A percentile compares a stretch with the other conserved stretches of the same genome.
Conservation (phyloP, 2,113 vertebrate species). For the Halcyon senegalensis region DNA sequence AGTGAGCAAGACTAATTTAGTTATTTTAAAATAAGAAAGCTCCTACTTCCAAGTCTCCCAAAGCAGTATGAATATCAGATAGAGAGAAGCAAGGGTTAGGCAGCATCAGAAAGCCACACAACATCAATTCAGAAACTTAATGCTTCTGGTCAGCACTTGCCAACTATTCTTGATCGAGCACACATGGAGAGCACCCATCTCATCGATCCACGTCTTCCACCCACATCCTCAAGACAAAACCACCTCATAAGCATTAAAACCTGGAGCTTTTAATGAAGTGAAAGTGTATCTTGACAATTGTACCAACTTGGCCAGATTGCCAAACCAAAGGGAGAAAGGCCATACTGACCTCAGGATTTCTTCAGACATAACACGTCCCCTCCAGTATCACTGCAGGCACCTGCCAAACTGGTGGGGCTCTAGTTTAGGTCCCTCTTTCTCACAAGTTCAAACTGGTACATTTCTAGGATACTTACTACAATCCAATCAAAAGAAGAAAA, state of each 20-base stretch:
- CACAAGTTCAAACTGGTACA: neutral
- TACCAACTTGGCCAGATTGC: neutral
- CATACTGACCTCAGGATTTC: neutral
- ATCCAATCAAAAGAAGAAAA: neutral
- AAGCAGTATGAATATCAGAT: neutral
- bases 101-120: neutral
- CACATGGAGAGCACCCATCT: accelerated
- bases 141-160: neutral
- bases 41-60: neutral
- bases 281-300: neutral
- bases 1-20: neutral
- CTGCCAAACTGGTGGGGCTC: neutral
- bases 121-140: neutral
- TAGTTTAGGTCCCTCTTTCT: neutral
- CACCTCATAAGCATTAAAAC: neutral
- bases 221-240: neutral
- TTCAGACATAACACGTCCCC: neutral
- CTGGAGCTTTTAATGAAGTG: neutral
- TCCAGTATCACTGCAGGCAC: neutral
- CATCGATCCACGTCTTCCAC: accelerated
- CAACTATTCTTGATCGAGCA: neutral
- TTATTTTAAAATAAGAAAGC: neutral
- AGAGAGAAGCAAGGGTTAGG: neutral
- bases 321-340: neutral
- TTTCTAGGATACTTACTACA: neutral